Evolutionary conservation across 2,113 vertebrate genomes (phyloP).

Genomic region (Caranx ignobilis): DNA sequence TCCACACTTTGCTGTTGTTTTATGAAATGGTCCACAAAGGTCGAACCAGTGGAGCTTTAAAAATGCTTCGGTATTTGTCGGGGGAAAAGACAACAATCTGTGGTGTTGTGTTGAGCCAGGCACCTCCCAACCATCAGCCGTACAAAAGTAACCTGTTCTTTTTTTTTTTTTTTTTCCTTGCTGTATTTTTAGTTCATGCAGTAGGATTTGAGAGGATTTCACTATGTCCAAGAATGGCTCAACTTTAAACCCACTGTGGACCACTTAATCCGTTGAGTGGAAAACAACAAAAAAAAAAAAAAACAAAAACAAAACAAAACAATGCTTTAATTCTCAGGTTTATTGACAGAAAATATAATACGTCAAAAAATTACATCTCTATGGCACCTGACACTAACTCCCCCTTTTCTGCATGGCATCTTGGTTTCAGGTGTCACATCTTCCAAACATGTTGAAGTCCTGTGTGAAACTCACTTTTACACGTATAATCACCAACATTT

Average conservation of each 20-base stretch:
- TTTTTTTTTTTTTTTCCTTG: neutral
- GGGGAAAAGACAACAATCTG: neutral
- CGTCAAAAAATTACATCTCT: neutral
- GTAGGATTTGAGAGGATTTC: conserved; percentile 36
- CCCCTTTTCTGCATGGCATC: neutral
- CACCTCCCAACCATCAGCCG: conserved; percentile 24
- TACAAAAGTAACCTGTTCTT: neutral
- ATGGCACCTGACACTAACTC: neutral
- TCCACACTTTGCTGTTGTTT: conserved; percentile 4
- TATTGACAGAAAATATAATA: neutral
- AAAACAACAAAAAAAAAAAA: neutral
- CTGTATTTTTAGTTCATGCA: conserved; percentile 6
- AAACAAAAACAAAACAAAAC: conserved; percentile 6
- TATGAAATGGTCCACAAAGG: conserved; percentile 38
- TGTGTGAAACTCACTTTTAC: conserved; percentile 17
- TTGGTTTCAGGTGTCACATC: conserved; percentile 5
- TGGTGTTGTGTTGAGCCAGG: neutral
- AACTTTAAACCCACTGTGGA: neutral
- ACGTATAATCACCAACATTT: neutral
- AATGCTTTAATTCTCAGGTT: neutral
- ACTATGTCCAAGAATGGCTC: neutral
- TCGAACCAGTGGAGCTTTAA: neutral
- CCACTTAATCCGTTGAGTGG: conserved; percentile 24
- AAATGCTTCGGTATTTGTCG: conserved; percentile 2
- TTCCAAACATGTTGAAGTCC: neutral